Percentiles rank a stretch among this genome's conserved stretches.
phyloP scores from a whole-genome alignment of 2,797 vertebrate genomes.

The Megaceryle alcyon region DNA sequence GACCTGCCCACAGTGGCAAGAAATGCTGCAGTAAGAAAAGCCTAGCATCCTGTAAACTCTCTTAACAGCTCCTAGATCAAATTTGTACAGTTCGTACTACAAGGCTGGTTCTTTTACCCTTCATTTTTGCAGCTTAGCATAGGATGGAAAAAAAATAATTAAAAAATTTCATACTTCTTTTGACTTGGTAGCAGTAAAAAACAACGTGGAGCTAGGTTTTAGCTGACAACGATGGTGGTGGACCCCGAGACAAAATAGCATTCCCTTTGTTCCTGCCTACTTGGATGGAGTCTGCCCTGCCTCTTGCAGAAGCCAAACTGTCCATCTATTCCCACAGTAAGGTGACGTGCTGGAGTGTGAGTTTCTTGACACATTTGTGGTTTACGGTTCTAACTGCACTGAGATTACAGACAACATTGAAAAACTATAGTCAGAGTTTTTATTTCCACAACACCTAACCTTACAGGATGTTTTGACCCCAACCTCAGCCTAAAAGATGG shows the following conservation, averaged over 20 bases:
- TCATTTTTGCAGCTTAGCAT: not conserved
- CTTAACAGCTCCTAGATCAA: not conserved
- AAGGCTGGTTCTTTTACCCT: not conserved
- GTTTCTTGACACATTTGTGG: not conserved
- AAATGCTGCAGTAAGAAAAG: not conserved
- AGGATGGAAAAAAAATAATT: not conserved
- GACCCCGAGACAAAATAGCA: not conserved
- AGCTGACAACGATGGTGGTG: not conserved
- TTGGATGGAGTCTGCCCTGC: not conserved
- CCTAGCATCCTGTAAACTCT: not conserved
- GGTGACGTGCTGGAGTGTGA: accelerated
- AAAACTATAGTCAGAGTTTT: not conserved
- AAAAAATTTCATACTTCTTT: not conserved
- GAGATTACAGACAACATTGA: not conserved
- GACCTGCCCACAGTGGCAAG: not conserved
- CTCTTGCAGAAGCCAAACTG: not conserved
- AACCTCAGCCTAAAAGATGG: not conserved
- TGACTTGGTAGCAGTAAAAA: not conserved
- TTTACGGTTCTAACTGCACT: not conserved
- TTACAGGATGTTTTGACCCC: not conserved
- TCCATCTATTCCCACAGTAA: not conserved
- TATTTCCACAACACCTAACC: not conserved
- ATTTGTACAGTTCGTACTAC: not conserved
- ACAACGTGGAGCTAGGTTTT: not conserved
- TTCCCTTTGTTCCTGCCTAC: not conserved